Evolutionary conservation across 2,888 invertebrate species (phyloP), one percentile per base, ranked within the genome.

Genomic region (Brenthis hecate): DNA sequence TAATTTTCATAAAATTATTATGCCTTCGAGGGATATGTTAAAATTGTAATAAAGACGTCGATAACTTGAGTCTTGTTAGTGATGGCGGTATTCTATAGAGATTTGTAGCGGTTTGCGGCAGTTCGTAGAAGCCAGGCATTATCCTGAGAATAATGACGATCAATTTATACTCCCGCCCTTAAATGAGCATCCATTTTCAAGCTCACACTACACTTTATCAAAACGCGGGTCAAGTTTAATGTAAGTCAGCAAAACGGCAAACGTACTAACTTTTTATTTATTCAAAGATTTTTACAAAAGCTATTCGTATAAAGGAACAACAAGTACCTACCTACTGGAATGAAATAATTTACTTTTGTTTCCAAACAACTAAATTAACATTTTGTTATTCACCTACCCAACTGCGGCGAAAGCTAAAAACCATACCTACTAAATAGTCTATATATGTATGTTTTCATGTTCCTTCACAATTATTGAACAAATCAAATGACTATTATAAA

Each of bases 81-180:
- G 72, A 73, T 72, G 72, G 68, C 69, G 62, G 65, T 64, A 58
- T 73, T 61, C 58, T 48, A 53, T 65, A 54, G 66, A 73, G 74
- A 74, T 74, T 73, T 75, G 74, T 69, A 74, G 72, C 68, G 70
- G 69, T 68, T 74, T 72, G 70, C 68, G 71, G 68, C 71, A 69
- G 66, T 66, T 57, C 65, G 53, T 63, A 60, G 68, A 62, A 68
- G 68, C 70, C 56, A 69, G 66, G 68, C 73, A 74, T 76, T 75
- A 76, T 76, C 67, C 68, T 65, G 66, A 62, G 70, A 72, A 70
- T 75, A 75, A 74, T 74, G 71, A 72, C 70, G 69, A 74, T 73
- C 72, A 71, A 75, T 74, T 74, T 72, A 70, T 74, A 70, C 62
- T 55, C 56, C 70, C 11, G 71, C 73, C 56, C 68, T 71, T 69